These are phyloP conservation scores for Siniperca knerii DNA, from an alignment of 2,113 vertebrate genomes.

Conservation along the genomic window DNA sequence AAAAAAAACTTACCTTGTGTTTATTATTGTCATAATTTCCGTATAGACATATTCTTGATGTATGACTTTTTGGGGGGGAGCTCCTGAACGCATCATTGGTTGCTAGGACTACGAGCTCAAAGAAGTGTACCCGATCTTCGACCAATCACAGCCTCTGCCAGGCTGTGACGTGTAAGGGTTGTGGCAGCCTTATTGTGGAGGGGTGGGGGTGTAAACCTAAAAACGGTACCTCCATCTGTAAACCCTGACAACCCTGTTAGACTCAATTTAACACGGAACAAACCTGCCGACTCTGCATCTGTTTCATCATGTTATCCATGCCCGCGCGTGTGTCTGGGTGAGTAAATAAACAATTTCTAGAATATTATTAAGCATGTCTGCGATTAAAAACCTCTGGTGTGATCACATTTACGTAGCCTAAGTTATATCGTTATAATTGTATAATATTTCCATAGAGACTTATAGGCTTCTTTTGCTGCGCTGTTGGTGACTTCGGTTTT, in stretches of 20 bases:
- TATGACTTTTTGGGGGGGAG: background rate
- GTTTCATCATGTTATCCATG: conserved; percentile 11
- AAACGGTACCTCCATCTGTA: conserved; percentile 24
- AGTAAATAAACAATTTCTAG: background rate
- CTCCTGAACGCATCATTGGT: conserved; percentile 11
- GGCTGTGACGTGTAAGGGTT: conserved; percentile 7
- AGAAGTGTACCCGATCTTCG: fast-evolving
- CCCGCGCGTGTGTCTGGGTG: conserved; percentile 41
- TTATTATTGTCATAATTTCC: background rate
- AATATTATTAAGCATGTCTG: background rate
- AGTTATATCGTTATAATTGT: background rate
- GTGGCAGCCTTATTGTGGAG: fast-evolving
- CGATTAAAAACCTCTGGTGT: background rate
- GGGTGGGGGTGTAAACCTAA: background rate
- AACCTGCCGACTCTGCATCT: background rate
- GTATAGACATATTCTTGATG: too few species aligned
- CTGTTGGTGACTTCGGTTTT: background rate
- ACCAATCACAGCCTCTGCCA: conserved; percentile 38
- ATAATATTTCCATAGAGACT: background rate
- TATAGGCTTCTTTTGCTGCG: background rate
- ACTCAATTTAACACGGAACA: background rate
- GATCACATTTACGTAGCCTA: background rate
- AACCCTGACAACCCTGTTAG: background rate
- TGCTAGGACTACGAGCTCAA: background rate
- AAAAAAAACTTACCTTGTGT: background rate